Evolutionary conservation across 2,797 vertebrate species (phyloP), one percentile per base, ranked within the genome.

Genomic region (Typhlichthys subterraneus): DNA sequence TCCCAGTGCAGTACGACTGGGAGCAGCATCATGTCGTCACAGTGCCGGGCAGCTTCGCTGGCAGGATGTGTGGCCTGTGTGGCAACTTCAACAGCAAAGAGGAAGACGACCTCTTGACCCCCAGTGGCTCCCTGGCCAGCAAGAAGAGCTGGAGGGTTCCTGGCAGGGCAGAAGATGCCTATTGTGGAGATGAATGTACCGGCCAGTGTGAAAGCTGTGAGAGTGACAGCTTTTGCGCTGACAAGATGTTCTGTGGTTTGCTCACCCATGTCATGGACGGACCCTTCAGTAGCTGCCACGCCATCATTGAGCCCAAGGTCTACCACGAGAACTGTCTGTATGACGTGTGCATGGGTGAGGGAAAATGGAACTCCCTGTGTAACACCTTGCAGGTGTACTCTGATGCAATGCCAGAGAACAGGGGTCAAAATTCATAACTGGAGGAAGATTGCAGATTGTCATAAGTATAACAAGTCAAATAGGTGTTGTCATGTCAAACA

Each of bases 1-100:
- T 96, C 61, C 81, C 57, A 1, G 80, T 95, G 50, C 67, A 80
- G 47, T 95, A 94, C 0, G 63, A 95, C 73, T 94, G 94, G 94
- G 73, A 89, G 0, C 52, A 77, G 58, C 87, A 78, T 11, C 53
- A 95, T 52, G 45, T 67, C 0, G 33, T 95, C 29, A 90, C 77
- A 17, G 63, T 95, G 23, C 89, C 92, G 0, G 0, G 17, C 0
- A 42, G 7, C 13, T 89, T 93, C 72, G 68, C 17, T 0, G 80
- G 69, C 10, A 90, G 76, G 3, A 79, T 93, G 3, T 94, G 92
- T 0, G 93, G 94, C n/a, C 45, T 95, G 58, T 95, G 95, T 0
- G 92, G 94, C 38, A 93, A 95, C 73, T 89, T 74, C 52, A 94
- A 94, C 0, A 75, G 82, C 0, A 5, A 93, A 31, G 65, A 75